Base-by-base conservation (phyloP, 2,888 invertebrate genomes). In the Limnephilus lunatus region DNA sequence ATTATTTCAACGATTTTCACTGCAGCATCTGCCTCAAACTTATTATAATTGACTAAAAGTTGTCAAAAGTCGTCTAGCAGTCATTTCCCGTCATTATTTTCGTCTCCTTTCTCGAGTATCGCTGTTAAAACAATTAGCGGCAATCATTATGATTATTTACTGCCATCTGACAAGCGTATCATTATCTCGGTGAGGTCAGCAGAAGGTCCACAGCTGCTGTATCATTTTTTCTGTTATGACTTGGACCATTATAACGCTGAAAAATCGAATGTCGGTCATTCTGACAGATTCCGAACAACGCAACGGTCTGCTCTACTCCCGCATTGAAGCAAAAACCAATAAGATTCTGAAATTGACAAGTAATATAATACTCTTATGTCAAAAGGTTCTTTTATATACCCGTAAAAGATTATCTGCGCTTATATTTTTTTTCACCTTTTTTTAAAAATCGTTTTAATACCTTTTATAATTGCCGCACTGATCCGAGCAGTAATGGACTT, bases 271-370 rank as follows among this genome's bases (percentile, higher is more conserved):
- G 31, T 91, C 91, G 91, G 91, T 91, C 91, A 91, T 35, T 88
- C 83, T 44, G 14, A 89, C 88, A 19, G 68, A 68, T n/a, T 39
- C n/a, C 32, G 53, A 68, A 88, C 91, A 88, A 85, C 39, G 25
- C 91, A 91, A 91, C 91, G 91, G 91, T 91, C 32, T 80, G 91
- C 31, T 89, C 91, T 39, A 91, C 91, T 91, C 53, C 81, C 89
- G 81, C 30, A n/a, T 39, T 81, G 25, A 19, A 81, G 35, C 19
- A 81, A 81, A 32, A 39, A 14, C 12, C 81, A 81, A 80, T 15
- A 89, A 87, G 7, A 19, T 15, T 19, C n/a, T 19, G n/a, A n/a
- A 85, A 85, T 11, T 87, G 68, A 12, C 87, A 68, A 68, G 44
- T 30, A 86, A 86, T 48, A 86, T 30, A 48, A 68, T 9, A 44